phyloP scores from a whole-genome alignment of 2,113 vertebrate species.

The Lophius piscatorius region DNA sequence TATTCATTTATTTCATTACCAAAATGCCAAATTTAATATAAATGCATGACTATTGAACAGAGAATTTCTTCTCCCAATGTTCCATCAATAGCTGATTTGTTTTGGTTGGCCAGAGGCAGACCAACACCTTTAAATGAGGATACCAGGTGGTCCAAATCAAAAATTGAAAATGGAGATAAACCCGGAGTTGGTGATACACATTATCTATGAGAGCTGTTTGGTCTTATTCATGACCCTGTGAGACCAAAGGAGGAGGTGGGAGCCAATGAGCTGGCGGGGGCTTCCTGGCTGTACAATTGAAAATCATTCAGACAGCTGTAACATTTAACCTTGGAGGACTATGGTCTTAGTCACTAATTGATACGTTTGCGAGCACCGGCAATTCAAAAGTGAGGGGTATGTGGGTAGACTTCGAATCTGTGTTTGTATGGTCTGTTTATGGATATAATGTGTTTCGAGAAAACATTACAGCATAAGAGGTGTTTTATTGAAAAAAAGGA shows the following conservation, averaged over 20 bases:
- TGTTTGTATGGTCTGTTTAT: constrained; percentile 24
- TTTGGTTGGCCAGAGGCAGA: constrained; percentile 4
- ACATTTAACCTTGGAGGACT: constrained; percentile 79
- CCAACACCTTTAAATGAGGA: constrained; percentile 13
- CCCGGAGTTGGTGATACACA: constrained; percentile 55
- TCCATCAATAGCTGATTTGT: constrained; percentile 28
- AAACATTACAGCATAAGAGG: too few relatives aligned
- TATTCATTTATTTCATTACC: too few relatives aligned
- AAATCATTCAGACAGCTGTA: constrained; percentile 81
- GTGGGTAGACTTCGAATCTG: constrained; percentile 21
- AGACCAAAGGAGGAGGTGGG: constrained; percentile 43
- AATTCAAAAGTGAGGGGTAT: constrained; percentile 50
- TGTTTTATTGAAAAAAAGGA: too few relatives aligned
- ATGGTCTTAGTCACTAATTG: constrained; percentile 72
- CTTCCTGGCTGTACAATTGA: constrained; percentile 75
- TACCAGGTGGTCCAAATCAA: constrained; percentile 44
- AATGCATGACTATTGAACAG: not conserved
- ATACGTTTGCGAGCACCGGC: constrained; percentile 63
- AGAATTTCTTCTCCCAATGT: not conserved
- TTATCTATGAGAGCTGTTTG: constrained; percentile 54
- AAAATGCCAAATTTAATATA: too few relatives aligned
- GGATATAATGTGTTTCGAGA: constrained; percentile 15
- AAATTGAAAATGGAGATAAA: constrained; percentile 63
- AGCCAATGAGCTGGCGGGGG: constrained; percentile 45
- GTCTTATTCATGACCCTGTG: constrained; percentile 70